Base-by-base conservation (phyloP, 2,888 invertebrate genomes). In the Drosophila infuscata region DNA sequence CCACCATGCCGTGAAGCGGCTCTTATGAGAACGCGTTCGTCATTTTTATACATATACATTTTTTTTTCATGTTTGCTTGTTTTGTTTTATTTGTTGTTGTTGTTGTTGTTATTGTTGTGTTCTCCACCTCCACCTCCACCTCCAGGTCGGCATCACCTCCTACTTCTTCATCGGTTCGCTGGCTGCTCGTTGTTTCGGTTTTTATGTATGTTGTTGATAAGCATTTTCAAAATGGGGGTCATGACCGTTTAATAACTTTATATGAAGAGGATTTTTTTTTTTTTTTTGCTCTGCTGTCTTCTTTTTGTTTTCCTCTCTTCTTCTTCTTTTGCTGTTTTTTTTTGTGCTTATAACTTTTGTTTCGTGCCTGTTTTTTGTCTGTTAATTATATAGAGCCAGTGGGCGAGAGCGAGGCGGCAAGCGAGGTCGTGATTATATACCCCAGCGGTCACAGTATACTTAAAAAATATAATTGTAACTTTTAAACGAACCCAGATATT, bases 201-300 rank as follows among this genome's bases (percentile, higher is more conserved):
- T 79, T 74, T 63, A 85, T 82, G 81, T 63, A 85, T 82, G 81
- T 70, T 69, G 74, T 79, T 85, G 82, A 91, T 90, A 89, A 85
- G 83, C 79, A 82, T 86, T 88, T 88, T 82, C n/a, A 74, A 85
- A 89, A 88, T 90, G 85, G 90, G 85, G 90, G 88, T 91, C 90
- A 90, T 90, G 91, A 89, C 88, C 91, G 88, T 89, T 90, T 91
- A 91, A 91, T 87, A 88, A 89, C 87, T 83, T 83, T 88, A 81
- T 88, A 79, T 82, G 68, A 74, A 81, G 73, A 79, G 64, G 64
- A 73, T 71, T 72, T 70, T 66, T 73, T 65, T 25, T 25, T 25
- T 25, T 25, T 74, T 64, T 25, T 25, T 74, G 59, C 59, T 56
- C n/a, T 33, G n/a, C 20, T 67, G 43, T 58, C 38, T 57, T 58